Evolutionary conservation across 2,113 vertebrate genomes (phyloP).

Genomic region (Labeo rohita): DNA sequence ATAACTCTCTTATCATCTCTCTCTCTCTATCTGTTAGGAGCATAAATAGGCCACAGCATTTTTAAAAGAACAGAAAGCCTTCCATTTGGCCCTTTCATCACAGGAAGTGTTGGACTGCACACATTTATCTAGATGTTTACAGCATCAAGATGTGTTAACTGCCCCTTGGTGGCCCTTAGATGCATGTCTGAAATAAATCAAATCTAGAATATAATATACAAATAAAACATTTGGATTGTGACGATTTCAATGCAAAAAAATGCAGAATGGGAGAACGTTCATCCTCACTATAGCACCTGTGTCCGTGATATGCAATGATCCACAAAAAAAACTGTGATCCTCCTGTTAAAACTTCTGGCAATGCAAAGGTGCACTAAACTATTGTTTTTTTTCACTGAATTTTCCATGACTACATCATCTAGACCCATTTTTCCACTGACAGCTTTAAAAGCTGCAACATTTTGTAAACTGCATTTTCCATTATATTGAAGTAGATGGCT

Average conservation of each 20-base stretch:
- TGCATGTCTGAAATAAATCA: conserved; percentile 1
- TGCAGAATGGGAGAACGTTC: not conserved
- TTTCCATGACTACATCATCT: not conserved
- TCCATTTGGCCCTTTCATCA: conserved; percentile 5
- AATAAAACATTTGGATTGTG: not conserved
- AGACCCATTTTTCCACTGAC: not conserved
- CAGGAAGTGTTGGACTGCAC: not conserved
- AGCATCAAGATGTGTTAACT: conserved; percentile 6
- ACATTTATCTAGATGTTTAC: conserved; percentile 20
- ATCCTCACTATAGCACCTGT: not conserved
- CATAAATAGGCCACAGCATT: conserved; percentile 12
- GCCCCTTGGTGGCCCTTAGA: conserved; percentile 8
- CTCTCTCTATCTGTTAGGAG: not conserved
- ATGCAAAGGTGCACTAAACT: not conserved
- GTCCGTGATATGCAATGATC: too few species aligned
- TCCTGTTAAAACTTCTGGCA: not conserved
- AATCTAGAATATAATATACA: not conserved
- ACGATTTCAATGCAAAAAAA: not conserved
- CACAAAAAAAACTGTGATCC: too few species aligned
- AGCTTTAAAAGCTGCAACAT: not conserved
- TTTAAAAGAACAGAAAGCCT: conserved; percentile 16
- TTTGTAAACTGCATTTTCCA: not conserved
- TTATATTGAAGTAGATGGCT: not conserved
- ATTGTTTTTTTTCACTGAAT: not conserved
- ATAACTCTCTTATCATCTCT: conserved; percentile 17